Percentiles rank a stretch among this genome's conserved stretches.
Evolutionary conservation across 2,888 invertebrate species (phyloP).

Genomic region (Ormyrus nitidulus): DNA sequence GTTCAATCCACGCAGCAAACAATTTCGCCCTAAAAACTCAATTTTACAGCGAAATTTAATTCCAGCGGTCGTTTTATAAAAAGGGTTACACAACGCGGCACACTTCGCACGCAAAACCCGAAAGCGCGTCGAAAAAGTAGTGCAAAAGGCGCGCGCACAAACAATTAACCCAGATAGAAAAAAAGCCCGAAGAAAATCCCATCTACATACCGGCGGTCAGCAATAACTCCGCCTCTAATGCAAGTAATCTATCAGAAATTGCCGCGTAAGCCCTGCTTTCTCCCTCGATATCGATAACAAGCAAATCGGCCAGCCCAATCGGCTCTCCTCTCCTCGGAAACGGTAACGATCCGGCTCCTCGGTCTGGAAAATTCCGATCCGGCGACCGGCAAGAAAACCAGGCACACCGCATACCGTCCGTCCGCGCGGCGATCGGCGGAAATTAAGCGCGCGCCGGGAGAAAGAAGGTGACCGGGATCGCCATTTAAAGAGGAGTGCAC

Average conservation of each 20-base stretch:
- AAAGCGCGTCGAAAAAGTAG: not conserved
- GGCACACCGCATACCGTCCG: not conserved
- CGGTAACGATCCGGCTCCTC: slow-evolving; percentile 30
- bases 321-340: slow-evolving; percentile 6
- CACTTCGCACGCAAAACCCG: too few species aligned
- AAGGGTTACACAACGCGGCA: not conserved
- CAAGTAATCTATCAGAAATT: slow-evolving; percentile 41
- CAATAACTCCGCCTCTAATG: slow-evolving; percentile 40
- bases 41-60: too few species aligned
- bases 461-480: slow-evolving; percentile 34
- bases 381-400: slow-evolving; percentile 23
- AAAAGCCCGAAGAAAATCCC: slow-evolving; percentile 10
- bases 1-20: too few species aligned
- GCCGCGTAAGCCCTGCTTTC: slow-evolving; percentile 23
- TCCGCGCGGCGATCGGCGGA: not conserved
- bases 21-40: too few species aligned
- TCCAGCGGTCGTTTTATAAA: too few species aligned
- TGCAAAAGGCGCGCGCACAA: not conserved
- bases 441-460: not conserved
- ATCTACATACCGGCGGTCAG: slow-evolving; percentile 3
- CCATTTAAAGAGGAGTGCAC: not conserved
- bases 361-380: slow-evolving; percentile 42
- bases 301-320: not conserved
- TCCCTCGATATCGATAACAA: not conserved
- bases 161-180: slow-evolving; percentile 18